phyloP scores from a whole-genome alignment of 2,797 vertebrate genomes.

The Chiloscyllium punctatum region DNA sequence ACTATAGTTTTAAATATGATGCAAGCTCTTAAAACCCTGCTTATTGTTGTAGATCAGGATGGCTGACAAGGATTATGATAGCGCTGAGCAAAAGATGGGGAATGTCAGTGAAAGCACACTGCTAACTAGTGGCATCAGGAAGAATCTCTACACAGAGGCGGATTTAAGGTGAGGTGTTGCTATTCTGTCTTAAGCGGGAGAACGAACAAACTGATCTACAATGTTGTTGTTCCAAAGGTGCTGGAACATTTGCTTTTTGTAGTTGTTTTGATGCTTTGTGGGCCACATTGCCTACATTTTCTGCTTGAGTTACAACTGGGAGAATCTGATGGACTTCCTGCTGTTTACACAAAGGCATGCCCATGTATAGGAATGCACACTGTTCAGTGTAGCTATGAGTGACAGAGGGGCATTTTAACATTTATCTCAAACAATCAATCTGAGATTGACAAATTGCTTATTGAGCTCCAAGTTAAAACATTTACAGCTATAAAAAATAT shows the following conservation, averaged over 20 bases:
- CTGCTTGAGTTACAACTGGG: background rate
- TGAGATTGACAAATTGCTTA: background rate
- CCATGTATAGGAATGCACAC: no score
- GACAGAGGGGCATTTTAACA: background rate
- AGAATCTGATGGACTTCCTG: background rate
- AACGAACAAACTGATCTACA: background rate
- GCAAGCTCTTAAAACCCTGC: conserved; percentile 7
- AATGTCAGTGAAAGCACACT: background rate
- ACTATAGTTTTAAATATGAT: background rate
- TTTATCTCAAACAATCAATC: background rate
- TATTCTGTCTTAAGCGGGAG: background rate
- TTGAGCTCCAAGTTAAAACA: background rate
- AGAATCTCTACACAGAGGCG: background rate
- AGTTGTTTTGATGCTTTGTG: background rate
- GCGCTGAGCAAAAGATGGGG: background rate
- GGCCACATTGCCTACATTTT: background rate
- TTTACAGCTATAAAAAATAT: background rate
- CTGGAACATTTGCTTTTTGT: background rate
- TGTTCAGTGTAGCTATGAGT: background rate
- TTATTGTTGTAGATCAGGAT: background rate
- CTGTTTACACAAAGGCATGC: background rate
- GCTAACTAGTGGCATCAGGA: conserved; percentile 5
- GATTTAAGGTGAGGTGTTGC: background rate
- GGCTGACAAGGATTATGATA: background rate
- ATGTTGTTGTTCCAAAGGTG: background rate